phyloP scores from a whole-genome alignment of 2,113 vertebrate genomes.

The Felis catus region DNA sequence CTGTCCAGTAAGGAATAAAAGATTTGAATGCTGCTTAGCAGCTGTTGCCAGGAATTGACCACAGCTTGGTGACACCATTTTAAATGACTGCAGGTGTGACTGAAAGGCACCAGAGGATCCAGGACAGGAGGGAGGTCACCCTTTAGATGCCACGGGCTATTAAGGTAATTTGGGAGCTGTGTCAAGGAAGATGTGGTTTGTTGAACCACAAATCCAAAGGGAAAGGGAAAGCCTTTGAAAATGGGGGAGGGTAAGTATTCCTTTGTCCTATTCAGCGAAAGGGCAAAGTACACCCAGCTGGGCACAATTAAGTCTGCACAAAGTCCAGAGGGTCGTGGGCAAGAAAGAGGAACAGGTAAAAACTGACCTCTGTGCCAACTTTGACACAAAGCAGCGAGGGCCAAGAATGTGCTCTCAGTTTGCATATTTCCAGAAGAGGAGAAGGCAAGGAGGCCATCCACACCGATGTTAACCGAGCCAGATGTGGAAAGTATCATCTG shows the following conservation, averaged over 20 bases:
- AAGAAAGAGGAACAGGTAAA: constrained; percentile 59
- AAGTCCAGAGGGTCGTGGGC: constrained; percentile 40
- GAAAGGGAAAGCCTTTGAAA: constrained; percentile 75
- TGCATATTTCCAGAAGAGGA: constrained; percentile 42
- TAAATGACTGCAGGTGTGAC: constrained; percentile 74
- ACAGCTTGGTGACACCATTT: constrained; percentile 29
- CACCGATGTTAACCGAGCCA: neutral
- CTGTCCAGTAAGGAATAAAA: neutral
- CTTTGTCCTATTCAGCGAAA: constrained; percentile 40
- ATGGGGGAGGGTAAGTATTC: constrained; percentile 3
- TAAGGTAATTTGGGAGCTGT: constrained; percentile 70
- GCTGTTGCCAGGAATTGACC: constrained; percentile 47
- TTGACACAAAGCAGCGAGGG: constrained; percentile 69
- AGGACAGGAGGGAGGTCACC: constrained; percentile 59
- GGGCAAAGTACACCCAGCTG: constrained; percentile 69
- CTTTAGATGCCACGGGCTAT: constrained; percentile 49
- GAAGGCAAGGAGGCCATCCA: neutral
- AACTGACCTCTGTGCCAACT: constrained; percentile 63
- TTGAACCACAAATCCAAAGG: constrained; percentile 61
- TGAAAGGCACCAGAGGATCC: constrained; percentile 44
- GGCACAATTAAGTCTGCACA: constrained; percentile 68
- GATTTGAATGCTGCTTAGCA: neutral
- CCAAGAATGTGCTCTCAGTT: constrained; percentile 60
- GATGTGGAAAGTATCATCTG: neutral
- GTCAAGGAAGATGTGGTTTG: constrained; percentile 65